Conservation (phyloP, 1,140 invertebrate species). For the Apis cerana region DNA sequence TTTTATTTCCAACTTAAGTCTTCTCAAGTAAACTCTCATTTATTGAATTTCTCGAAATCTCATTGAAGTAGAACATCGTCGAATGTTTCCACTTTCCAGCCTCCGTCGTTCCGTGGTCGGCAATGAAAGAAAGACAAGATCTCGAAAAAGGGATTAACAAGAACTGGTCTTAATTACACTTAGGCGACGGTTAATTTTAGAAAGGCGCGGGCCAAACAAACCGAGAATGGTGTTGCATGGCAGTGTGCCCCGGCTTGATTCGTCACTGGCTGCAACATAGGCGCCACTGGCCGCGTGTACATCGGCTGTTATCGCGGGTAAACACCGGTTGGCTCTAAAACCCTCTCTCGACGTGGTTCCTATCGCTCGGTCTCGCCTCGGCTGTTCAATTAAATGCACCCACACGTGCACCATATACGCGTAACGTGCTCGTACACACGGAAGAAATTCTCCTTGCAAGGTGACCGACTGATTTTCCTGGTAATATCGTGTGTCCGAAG, state of each 20-base stretch:
- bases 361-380: conserved; percentile 9
- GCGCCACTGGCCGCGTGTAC: conserved; percentile 46
- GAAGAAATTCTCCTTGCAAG: conserved; percentile 25
- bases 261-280: conserved; percentile 34
- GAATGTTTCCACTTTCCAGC: background rate
- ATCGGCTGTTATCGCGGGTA: conserved; percentile 53
- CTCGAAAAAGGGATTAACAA: background rate
- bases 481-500: conserved; percentile 21
- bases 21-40: too few species aligned
- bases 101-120: background rate
- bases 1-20: too few species aligned
- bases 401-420: background rate
- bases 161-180: background rate
- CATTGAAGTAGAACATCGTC: too few species aligned
- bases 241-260: conserved; percentile 39
- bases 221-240: conserved; percentile 23
- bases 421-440: background rate
- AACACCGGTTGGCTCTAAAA: conserved; percentile 54
- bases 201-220: conserved; percentile 26
- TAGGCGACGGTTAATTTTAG: conserved; percentile 37
- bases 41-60: too few species aligned
- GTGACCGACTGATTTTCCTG: conserved; percentile 28
- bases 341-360: conserved; percentile 35
- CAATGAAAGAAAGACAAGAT: conserved; percentile 3
- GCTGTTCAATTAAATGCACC: conserved; percentile 17